Base-by-base conservation (phyloP, 2,888 invertebrate genomes). In the Zonitis immaculata region DNA sequence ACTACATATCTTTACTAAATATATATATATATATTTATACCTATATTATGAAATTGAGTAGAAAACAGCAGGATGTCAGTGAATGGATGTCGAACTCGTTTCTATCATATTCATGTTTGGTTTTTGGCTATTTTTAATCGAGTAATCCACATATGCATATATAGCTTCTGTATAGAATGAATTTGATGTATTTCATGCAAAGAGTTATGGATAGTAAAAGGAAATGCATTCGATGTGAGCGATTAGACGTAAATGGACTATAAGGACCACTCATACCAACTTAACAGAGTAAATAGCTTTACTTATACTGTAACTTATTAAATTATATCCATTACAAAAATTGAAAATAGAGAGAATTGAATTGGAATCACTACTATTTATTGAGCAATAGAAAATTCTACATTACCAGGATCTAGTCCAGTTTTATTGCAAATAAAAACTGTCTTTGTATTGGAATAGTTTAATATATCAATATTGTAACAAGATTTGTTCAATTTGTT, bases 201-300 rank as follows among this genome's bases (percentile, higher is more conserved):
- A 52, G 47, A 52, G 52, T 53, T 50, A 56, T 53, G 52, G 56
- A 52, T 26, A 22, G 27, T 27, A 12, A 18, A 14, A n/a, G 44
- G 44, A 44, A 44, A 44, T 44, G 44, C 44, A 44, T 28, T 25
- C 8, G 44, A 44, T 7, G 7, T 28, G 26, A 27, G 16, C 26
- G 27, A 26, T 35, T 16, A 9, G 16, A 35, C 11, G 3, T 9
- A 35, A 35, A 35, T 35, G 35, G 35, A 35, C 35, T 9, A 18
- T 18, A 35, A 35, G 35, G 35, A 8, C 35, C 18, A 8, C 18
- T 35, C 18, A 1, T 8, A 9, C 35, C 7, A 18, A 18, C 35
- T 35, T 9, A 9, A 16, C 16, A 35, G 14, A 35, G 18, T 27
- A 27, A 18, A 30, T 30, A 12, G 8, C 4, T 4, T 16, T 11